A percentile compares a stretch with the other conserved stretches of the same genome.
These are phyloP conservation scores for Nineta flava DNA, from an alignment of 2,888 invertebrate genomes.

Conservation along the genomic window DNA sequence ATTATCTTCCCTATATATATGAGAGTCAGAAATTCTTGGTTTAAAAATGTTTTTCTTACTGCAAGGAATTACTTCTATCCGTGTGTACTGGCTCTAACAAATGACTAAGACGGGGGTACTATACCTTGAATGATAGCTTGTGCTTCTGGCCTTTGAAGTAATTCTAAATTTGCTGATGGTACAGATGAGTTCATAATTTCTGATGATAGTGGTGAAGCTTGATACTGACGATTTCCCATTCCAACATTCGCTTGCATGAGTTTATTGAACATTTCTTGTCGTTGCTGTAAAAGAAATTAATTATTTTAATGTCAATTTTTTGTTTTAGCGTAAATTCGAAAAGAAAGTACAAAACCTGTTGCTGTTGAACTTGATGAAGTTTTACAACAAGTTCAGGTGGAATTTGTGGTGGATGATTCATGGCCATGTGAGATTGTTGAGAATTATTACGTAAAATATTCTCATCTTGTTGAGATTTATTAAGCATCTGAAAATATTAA, in stretches of 20 bases:
- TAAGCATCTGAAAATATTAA: conserved; percentile 33
- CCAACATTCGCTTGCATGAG: conserved; percentile 20
- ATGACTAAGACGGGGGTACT: no score
- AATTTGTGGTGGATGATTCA: conserved; percentile 14
- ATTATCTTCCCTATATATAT: no score
- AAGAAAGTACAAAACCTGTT: conserved; percentile 9
- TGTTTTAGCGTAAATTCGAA: not conserved
- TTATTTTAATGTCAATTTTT: not conserved
- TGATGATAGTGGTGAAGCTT: conserved; percentile 25
- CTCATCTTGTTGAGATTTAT: conserved; percentile 33
- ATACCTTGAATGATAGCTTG: conserved; percentile 61
- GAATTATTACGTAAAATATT: conserved; percentile 11
- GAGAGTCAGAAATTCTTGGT: no score
- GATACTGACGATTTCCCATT: conserved; percentile 12
- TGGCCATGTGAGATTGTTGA: conserved; percentile 2
- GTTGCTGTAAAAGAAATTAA: conserved; percentile 16
- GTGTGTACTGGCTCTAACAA: no score
- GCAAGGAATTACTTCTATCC: no score
- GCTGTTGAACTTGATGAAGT: conserved; percentile 34
- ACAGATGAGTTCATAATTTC: conserved; percentile 28
- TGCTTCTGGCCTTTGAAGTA: conserved; percentile 57
- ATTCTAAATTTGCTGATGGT: conserved; percentile 38
- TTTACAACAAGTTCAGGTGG: conserved; percentile 29
- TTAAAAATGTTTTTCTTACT: no score
- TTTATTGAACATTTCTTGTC: conserved; percentile 27